phyloP scores from a whole-genome alignment of 2,113 vertebrate species.

The Python bivittatus region DNA sequence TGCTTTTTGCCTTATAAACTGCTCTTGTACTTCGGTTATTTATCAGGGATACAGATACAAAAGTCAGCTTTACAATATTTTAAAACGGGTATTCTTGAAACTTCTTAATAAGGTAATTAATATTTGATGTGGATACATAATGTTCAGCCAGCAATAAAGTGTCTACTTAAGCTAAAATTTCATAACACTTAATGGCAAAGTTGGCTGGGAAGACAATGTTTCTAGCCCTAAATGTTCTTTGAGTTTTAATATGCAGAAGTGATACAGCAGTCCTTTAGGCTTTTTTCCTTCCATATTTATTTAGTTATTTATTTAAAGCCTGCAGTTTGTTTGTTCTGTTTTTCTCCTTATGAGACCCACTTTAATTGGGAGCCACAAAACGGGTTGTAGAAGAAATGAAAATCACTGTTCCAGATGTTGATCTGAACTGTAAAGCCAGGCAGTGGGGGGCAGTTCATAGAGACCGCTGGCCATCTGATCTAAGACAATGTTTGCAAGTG shows the following conservation, averaged over 20 bases:
- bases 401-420: not conserved
- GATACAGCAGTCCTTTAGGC: not conserved
- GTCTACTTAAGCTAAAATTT: not conserved
- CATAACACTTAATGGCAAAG: not conserved
- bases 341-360: not conserved
- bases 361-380: not conserved
- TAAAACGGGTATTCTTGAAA: not conserved
- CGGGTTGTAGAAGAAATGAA: not conserved
- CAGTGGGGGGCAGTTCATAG: not conserved
- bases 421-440: not conserved
- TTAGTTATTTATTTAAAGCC: not conserved
- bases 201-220: not conserved
- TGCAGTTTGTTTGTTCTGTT: not conserved
- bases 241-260: not conserved
- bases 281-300: not conserved
- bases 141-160: slow-evolving; percentile 27
- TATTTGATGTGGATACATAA: slow-evolving; percentile 12
- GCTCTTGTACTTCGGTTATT: not conserved
- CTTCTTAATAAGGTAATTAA: not conserved
- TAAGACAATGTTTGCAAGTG: not conserved
- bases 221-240: not conserved
- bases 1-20: not conserved
- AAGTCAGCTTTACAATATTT: too few species aligned
- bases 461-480: not conserved
- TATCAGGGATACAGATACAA: not conserved